These are phyloP conservation scores for Cephonodes hylas DNA, from an alignment of 2,888 invertebrate species.

Conservation along the genomic window DNA sequence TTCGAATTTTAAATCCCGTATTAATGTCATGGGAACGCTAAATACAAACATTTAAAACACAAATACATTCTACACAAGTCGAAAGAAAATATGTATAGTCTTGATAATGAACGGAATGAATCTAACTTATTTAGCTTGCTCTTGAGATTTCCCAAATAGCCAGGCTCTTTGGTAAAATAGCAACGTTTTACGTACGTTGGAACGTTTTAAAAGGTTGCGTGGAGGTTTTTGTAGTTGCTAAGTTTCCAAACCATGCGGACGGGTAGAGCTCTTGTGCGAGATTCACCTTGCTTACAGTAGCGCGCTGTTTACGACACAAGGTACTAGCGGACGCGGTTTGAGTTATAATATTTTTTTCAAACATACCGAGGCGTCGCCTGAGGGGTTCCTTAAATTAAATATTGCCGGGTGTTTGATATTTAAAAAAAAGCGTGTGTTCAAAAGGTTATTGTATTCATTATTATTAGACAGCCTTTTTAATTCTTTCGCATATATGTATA, in stretches of 20 bases:
- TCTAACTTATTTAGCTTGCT: neutral
- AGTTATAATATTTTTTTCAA: neutral
- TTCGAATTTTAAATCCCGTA: no score
- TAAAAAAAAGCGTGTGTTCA: no score
- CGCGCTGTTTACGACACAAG: neutral
- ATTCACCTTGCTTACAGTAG: neutral
- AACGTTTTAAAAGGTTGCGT: neutral
- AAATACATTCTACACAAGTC: no score
- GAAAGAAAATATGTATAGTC: neutral
- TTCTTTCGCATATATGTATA: no score
- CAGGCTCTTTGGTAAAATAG: neutral
- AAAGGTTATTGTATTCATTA: no score
- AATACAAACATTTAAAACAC: no score
- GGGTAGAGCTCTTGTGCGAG: slow-evolving; percentile 14
- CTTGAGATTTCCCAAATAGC: neutral
- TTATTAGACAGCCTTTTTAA: no score
- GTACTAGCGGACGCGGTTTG: neutral
- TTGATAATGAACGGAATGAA: neutral
- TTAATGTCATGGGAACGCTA: no score
- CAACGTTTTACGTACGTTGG: neutral
- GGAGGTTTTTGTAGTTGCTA: neutral
- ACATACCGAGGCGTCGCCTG: no score
- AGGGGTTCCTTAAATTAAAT: no score
- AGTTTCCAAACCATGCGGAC: slow-evolving; percentile 4
- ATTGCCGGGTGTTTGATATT: no score